These are phyloP conservation scores for Motacilla alba DNA, from an alignment of 2,113 vertebrate genomes.

Conservation along the genomic window DNA sequence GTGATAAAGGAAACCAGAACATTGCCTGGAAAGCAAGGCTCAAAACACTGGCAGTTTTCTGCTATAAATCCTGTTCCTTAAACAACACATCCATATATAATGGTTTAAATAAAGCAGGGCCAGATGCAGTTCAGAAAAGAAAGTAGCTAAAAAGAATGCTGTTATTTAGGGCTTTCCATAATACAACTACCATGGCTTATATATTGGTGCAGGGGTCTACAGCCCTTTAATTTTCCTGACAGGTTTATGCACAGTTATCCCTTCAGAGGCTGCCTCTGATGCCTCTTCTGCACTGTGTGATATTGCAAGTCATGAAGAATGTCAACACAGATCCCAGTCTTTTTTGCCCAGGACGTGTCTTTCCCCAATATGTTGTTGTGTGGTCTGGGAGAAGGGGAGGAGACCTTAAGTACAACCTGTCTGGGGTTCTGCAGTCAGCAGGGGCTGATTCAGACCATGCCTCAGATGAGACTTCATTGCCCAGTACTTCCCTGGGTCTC, in stretches of 20 bases:
- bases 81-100: conserved; percentile 47
- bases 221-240: conserved; percentile 43
- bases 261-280: background rate
- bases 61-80: conserved; percentile 50
- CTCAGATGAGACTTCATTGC: background rate
- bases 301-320: background rate
- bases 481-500: background rate
- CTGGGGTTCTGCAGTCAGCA: background rate
- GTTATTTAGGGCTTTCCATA: conserved; percentile 24
- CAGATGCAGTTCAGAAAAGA: conserved; percentile 37
- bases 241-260: conserved; percentile 32
- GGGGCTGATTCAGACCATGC: background rate
- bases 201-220: background rate
- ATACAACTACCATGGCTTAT: background rate
- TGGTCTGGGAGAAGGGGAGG: background rate
- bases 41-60: conserved; percentile 26
- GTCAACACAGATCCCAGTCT: background rate
- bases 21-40: conserved; percentile 26
- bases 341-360: background rate
- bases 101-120: conserved; percentile 37
- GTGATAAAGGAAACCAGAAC: conserved; percentile 48
- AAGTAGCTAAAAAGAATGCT: conserved; percentile 9
- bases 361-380: background rate
- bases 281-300: background rate
- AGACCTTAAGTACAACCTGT: background rate